Percentiles rank a stretch among this genome's conserved stretches.
These are phyloP conservation scores for Anser cygnoides DNA, from an alignment of 2,113 vertebrate genomes.

Conservation along the genomic window DNA sequence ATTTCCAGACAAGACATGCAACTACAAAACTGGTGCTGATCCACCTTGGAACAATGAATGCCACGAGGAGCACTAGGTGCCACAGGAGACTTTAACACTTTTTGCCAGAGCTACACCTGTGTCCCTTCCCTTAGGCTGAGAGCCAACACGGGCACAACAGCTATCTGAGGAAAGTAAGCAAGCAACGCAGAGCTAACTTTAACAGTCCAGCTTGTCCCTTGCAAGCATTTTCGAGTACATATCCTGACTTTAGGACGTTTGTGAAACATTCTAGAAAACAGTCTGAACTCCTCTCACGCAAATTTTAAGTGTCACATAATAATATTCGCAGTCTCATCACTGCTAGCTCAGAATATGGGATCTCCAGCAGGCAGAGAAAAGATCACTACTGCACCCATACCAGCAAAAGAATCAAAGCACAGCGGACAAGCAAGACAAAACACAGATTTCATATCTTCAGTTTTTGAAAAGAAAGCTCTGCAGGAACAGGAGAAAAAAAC, in stretches of 20 bases:
- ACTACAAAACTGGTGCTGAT: neutral
- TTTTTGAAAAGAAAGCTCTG: neutral
- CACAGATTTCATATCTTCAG: neutral
- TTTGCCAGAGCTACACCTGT: neutral
- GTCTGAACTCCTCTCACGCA: neutral
- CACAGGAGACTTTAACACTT: rapidly evolving
- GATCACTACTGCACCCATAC: rapidly evolving
- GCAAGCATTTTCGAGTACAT: neutral
- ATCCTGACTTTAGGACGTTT: neutral
- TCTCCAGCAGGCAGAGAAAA: neutral
- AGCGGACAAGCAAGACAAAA: neutral
- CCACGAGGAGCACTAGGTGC: neutral
- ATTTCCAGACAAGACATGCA: neutral
- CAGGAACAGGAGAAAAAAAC: neutral
- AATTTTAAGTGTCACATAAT: too few species aligned
- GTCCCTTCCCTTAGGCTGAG: neutral
- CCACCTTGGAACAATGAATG: neutral
- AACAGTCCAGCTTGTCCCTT: neutral
- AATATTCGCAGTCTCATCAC: rapidly evolving
- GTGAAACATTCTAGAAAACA: neutral
- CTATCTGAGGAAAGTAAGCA: neutral
- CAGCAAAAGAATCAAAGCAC: neutral
- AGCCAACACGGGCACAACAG: neutral
- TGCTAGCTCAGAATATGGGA: neutral
- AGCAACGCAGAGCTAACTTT: neutral